Base-by-base conservation (phyloP, 2,888 invertebrate species). In the Melitaea athalia region DNA sequence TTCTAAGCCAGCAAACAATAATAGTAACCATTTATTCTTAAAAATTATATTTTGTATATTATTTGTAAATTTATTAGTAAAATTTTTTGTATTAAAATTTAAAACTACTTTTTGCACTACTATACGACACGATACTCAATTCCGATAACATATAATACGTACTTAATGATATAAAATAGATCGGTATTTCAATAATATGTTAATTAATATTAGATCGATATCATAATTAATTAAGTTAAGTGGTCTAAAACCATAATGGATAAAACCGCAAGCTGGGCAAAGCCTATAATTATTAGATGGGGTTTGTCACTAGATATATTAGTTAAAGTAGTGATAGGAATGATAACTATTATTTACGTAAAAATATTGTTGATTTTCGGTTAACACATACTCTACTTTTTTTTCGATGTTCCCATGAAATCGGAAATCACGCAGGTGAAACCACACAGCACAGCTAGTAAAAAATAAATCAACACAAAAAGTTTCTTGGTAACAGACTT, bases 151-250 rank as follows among this genome's bases (percentile, higher is more conserved):
- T 12, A 33, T 3, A 11, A 33, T 3, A 53, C 33, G 10, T 12
- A 6, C 14, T 5, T 57, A 8, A 57, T 57, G 38, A 1, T 7
- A 2, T 6, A 5, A 8, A 38, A 3, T 38, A 38, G 38, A 38
- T 11, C 15, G 17, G 1, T n/a, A 24, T 33, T 57, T 15, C 38
- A 57, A 42, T 57, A 11, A 8, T 0, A 57, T n/a, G 57, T 11
- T 38, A 57, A 57, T 57, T 57, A 42, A 57, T 57, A 57, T n/a
- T 38, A 57, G 42, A n/a, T 57, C 17, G 42, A 57, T 57, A 57
- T 42, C 42, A 57, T 57, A 57, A 42, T 42, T 57, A 15, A 57
- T 42, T 55, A 31, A 57, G 38, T 57, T 42, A 57, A 55, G 31
- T 55, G 33, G 31, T 55, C 6, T 55, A 31, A 31, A 55, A 33